phyloP scores from a whole-genome alignment of 2,113 vertebrate genomes.

The Alligator mississippiensis region DNA sequence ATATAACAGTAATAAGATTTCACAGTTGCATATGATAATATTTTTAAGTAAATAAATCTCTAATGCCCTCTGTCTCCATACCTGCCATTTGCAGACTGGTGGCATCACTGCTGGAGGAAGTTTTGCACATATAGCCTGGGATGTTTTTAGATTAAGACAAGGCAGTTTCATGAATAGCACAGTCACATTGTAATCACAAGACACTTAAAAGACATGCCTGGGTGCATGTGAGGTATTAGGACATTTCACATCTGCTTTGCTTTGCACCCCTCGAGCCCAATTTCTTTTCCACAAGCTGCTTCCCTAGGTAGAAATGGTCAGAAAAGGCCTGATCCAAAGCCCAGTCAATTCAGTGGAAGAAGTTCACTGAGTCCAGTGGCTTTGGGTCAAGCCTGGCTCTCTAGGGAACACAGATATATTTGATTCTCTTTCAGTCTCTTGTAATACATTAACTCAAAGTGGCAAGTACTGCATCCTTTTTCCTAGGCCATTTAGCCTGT shows the following conservation, averaged over 20 bases:
- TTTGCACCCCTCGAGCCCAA: background rate
- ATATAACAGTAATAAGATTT: background rate
- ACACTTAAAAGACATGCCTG: background rate
- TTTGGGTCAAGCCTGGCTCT: background rate
- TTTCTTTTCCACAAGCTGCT: background rate
- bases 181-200: background rate
- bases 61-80: background rate
- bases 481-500: background rate
- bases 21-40: background rate
- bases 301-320: background rate
- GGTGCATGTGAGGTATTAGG: accelerated
- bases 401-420: background rate
- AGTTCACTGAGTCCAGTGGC: background rate
- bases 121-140: background rate
- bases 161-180: background rate
- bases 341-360: background rate
- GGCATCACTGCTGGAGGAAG: background rate
- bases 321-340: background rate
- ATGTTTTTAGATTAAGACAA: background rate
- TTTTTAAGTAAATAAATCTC: background rate
- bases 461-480: background rate
- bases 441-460: background rate
- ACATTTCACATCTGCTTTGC: background rate
- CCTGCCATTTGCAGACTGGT: background rate
- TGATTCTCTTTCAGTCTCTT: background rate